phyloP scores from a whole-genome alignment of 2,797 vertebrate genomes.

The Parotocinclus haroldoi region DNA sequence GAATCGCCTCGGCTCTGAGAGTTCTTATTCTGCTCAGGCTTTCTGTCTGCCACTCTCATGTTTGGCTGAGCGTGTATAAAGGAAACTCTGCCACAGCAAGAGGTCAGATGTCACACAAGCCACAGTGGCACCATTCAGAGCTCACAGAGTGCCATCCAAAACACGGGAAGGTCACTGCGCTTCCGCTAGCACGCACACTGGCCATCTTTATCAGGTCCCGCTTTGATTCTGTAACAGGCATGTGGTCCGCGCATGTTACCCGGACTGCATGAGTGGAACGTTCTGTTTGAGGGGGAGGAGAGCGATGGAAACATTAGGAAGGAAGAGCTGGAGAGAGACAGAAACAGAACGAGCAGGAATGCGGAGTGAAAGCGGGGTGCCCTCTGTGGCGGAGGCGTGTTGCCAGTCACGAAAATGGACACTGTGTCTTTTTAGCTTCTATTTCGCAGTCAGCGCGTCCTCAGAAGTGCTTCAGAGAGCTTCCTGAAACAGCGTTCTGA shows the following conservation, averaged over 20 bases:
- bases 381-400: conserved; percentile 11
- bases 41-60: conserved; percentile 36
- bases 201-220: conserved; percentile 52
- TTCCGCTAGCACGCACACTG: conserved; percentile 57
- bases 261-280: conserved; percentile 41
- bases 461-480: no score
- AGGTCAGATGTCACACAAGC: conserved; percentile 46
- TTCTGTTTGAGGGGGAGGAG: conserved; percentile 33
- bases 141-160: conserved; percentile 41
- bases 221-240: conserved; percentile 58
- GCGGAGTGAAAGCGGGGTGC: conserved; percentile 33
- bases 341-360: conserved; percentile 39
- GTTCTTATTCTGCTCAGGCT: conserved; percentile 45
- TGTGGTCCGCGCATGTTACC: conserved; percentile 49
- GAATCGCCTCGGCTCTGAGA: conserved; percentile 3
- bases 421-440: conserved; percentile 35
- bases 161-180: conserved; percentile 50
- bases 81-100: conserved; percentile 46
- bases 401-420: conserved; percentile 24
- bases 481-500: no score
- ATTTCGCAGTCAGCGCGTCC: not conserved
- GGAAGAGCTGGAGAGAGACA: conserved; percentile 4
- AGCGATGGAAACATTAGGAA: conserved; percentile 28
- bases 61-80: conserved; percentile 49
- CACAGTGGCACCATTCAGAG: conserved; percentile 55